Percentiles rank a stretch among this genome's conserved stretches.
Conservation (phyloP, 2,113 vertebrate genomes). For the Pipa parva region DNA sequence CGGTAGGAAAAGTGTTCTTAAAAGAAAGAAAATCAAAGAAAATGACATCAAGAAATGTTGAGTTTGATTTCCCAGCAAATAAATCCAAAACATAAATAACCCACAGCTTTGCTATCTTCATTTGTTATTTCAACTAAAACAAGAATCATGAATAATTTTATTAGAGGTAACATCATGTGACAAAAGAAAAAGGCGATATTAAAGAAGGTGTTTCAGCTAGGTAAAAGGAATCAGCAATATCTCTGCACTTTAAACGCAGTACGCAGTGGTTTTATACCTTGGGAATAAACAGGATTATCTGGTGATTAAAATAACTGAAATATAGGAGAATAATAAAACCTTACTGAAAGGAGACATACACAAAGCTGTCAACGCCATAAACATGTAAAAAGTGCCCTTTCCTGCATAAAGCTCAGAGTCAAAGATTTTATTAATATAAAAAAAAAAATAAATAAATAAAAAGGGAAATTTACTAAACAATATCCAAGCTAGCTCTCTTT, state of each 20-base stretch:
- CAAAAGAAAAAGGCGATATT: not conserved
- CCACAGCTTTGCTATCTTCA: not conserved
- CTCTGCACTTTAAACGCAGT: not conserved
- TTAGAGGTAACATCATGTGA: not conserved
- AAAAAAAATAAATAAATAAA: conserved; percentile 17
- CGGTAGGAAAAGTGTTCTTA: not conserved
- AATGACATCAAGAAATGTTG: not conserved
- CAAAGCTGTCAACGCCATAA: conserved; percentile 2
- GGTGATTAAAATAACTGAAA: conserved; percentile 2
- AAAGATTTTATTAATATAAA: not conserved
- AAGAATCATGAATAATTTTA: not conserved
- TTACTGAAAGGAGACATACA: not conserved
- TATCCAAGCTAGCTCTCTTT: conserved; percentile 43
- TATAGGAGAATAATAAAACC: conserved; percentile 4
- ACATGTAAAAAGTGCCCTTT: conserved; percentile 9
- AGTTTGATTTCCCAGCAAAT: not conserved
- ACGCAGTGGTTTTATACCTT: not conserved
- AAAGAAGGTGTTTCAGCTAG: not conserved
- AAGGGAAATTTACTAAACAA: conserved; percentile 44
- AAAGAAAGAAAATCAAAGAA: not conserved
- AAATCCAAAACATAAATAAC: not conserved
- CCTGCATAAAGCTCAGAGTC: not conserved
- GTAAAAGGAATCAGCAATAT: not conserved
- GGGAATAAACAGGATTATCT: conserved; percentile 1
- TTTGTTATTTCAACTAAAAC: not conserved